These are phyloP conservation scores for Oreochromis mossambicus DNA, from an alignment of 2,797 vertebrate genomes.

Conservation along the genomic window DNA sequence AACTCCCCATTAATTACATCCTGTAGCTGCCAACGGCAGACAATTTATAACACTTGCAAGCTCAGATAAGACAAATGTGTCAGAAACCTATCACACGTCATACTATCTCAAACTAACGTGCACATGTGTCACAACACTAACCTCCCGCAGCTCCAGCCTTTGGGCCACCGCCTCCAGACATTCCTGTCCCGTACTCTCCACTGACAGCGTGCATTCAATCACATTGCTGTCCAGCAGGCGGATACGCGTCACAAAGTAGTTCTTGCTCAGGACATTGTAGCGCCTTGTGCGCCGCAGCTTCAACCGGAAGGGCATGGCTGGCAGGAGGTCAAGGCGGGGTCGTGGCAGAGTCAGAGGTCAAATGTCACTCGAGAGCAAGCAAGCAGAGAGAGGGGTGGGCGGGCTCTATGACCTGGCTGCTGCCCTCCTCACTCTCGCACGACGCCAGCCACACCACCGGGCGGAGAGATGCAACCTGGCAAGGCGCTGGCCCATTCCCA, in stretches of 20 bases:
- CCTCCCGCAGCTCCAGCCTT: conserved; percentile 91
- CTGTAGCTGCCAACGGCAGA: neutral
- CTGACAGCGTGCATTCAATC: conserved; percentile 92
- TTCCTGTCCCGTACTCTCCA: conserved; percentile 95
- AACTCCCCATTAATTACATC: neutral
- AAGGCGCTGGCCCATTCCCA: conserved; percentile 85
- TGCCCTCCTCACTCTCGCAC: conserved; percentile 68
- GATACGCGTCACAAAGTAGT: conserved; percentile 94
- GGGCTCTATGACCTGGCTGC: conserved; percentile 63
- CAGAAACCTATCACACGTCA: neutral
- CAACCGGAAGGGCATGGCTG: conserved; percentile 92
- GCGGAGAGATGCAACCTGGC: conserved; percentile 67
- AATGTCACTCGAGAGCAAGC: conserved; percentile 44
- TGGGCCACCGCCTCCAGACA: conserved; percentile 95
- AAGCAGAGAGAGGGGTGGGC: conserved; percentile 30
- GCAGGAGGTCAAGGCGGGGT: conserved; percentile 21
- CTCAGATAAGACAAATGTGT: neutral
- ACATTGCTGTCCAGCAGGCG: conserved; percentile 87
- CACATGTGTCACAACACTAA: conserved; percentile 46
- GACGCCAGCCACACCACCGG: conserved; percentile 61
- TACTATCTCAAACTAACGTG: neutral
- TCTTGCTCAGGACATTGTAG: conserved; percentile 97
- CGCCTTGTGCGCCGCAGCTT: conserved; percentile 89
- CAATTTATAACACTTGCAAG: neutral
- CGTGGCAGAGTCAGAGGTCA: conserved; percentile 50